These are phyloP conservation scores for Plodia interpunctella DNA, from an alignment of 1,140 invertebrate species.

Conservation along the genomic window DNA sequence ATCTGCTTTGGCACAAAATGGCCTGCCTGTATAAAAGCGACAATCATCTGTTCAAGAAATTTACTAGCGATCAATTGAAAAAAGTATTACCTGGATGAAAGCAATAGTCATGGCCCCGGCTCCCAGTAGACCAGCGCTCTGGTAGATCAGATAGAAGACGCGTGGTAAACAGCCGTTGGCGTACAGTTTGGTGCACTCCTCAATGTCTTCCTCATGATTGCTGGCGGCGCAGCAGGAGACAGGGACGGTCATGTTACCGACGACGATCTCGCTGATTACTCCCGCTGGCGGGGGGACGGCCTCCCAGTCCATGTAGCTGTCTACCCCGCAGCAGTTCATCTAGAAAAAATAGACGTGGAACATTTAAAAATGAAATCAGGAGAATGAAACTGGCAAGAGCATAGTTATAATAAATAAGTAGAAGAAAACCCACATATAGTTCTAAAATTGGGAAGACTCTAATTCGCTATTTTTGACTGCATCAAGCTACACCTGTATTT, in stretches of 20 bases:
- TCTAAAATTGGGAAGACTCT: too few species aligned
- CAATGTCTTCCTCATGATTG: constrained; percentile 24
- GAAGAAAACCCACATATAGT: too few species aligned
- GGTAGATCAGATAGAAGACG: constrained; percentile 82
- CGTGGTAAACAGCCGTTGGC: constrained; percentile 81
- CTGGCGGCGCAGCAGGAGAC: constrained; percentile 77
- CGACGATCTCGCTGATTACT: constrained; percentile 28
- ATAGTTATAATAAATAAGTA: too few species aligned
- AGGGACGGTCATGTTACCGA: constrained; percentile 71
- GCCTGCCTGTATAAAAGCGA: too few species aligned
- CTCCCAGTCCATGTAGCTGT: constrained; percentile 81
- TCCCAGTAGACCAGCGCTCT: constrained; percentile 86
- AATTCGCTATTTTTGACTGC: too few species aligned
- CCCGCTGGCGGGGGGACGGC: constrained; percentile 38
- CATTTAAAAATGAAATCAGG: not conserved
- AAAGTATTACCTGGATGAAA: constrained; percentile 82
- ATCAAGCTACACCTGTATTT: too few species aligned
- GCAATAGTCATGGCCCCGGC: constrained; percentile 89
- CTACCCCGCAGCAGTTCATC: constrained; percentile 87
- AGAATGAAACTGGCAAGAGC: too few species aligned
- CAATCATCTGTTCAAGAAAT: too few species aligned
- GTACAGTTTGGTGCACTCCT: constrained; percentile 64
- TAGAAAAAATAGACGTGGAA: constrained; percentile 46
- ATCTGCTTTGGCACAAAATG: too few species aligned
- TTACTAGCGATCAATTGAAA: not conserved